A percentile compares a stretch with the other conserved stretches of the same genome.
phyloP scores from a whole-genome alignment of 2,113 vertebrate species.

The Malurus alboscapulatus region DNA sequence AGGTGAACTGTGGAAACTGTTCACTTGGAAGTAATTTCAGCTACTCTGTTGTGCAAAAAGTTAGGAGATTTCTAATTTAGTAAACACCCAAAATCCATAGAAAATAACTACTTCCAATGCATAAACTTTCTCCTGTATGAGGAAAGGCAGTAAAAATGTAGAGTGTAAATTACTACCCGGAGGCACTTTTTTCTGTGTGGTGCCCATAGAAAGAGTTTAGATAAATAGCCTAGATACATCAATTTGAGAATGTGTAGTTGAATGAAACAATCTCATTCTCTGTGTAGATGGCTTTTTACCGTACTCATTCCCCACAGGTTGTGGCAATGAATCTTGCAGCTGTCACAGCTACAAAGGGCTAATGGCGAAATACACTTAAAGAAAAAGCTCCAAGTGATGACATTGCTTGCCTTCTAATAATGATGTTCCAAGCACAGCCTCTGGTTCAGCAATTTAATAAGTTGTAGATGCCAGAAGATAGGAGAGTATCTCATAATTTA shows the following conservation, averaged over 20 bases:
- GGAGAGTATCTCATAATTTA: background rate
- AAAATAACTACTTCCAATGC: background rate
- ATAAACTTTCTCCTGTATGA: background rate
- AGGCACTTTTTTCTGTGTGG: background rate
- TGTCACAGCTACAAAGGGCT: background rate
- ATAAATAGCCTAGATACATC: background rate
- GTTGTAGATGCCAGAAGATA: background rate
- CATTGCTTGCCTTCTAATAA: background rate
- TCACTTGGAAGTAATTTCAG: background rate
- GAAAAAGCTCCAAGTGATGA: background rate
- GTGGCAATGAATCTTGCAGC: background rate
- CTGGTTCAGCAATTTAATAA: background rate
- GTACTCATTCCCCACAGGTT: background rate
- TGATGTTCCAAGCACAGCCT: background rate
- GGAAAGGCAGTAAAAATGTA: background rate
- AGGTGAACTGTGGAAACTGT: background rate
- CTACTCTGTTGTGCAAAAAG: background rate
- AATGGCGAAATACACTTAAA: background rate
- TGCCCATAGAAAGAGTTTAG: background rate
- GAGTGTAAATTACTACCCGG: background rate
- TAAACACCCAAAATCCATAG: background rate
- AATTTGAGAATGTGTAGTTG: background rate
- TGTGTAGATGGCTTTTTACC: background rate
- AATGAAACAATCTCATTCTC: background rate
- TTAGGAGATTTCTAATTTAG: background rate